Evolutionary conservation across 2,797 vertebrate genomes (phyloP), one percentile per base, ranked within the genome.

Genomic region (Myotis daubentonii): DNA sequence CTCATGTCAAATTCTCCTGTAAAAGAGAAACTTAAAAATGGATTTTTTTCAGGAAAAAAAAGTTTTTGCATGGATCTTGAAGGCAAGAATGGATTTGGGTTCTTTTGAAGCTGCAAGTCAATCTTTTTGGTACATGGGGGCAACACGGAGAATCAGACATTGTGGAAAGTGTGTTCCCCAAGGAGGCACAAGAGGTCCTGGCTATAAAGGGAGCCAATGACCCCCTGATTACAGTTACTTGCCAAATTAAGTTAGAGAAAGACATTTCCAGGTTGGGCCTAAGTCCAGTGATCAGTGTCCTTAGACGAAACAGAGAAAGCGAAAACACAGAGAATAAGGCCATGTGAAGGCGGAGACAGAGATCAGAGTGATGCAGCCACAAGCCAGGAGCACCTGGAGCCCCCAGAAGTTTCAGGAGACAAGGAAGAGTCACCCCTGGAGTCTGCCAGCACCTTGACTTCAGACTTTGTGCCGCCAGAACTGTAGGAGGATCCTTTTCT

Each of bases 41-140:
- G 62, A 84, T 88, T 94, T 92, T 92, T 92, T 60, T 62, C 60
- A 49, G 65, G 3, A n/a, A 62, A 87, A 89, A 30, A 51, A 41
- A 1, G 8, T 41, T 92, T 87, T 87, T 82, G 65, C 82, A 44
- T 75, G 51, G n/a, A 8, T 80, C 38, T 65, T 51, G 36, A 60
- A 66, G 78, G 19, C 53, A 15, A 70, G 60, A 10, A 38, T 25
- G 53, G 68, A 41, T 15, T 11, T 3, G 6, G 10, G 33, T 3
- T 72, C 22, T 53, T 85, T 8, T 6, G 88, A 76, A 91, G 65
- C 30, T 19, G 47, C 16, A 62, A 9, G 76, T 41, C 4, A 20
- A 33, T 51, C n/a, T 75, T n/a, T 30, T 53, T 6, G 5, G 65
- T 17, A 22, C 4, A 8, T 4, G 16, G 30, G 36, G 7, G 0